These are phyloP conservation scores for Notarius quadriscutis DNA, from an alignment of 2,113 vertebrate species.

Conservation along the genomic window DNA sequence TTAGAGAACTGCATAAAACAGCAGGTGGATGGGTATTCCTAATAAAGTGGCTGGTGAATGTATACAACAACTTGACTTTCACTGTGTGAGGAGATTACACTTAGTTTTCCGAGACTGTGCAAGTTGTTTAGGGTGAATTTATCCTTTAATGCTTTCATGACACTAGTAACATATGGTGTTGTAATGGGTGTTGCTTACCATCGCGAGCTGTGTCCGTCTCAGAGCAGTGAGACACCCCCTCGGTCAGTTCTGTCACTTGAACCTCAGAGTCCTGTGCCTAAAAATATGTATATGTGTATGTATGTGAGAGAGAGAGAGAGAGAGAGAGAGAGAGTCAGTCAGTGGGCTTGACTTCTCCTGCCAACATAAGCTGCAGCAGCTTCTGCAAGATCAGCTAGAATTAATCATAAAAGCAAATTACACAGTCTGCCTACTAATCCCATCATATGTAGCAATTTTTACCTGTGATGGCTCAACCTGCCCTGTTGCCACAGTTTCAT, in stretches of 20 bases:
- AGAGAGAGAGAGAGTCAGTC: background rate
- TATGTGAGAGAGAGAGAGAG: background rate
- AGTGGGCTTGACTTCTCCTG: slow-evolving; percentile 8
- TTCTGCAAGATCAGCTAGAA: background rate
- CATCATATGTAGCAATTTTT: slow-evolving; percentile 12
- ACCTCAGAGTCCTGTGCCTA: slow-evolving; percentile 55
- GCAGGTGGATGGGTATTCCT: too few species aligned
- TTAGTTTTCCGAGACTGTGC: background rate
- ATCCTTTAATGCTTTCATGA: background rate
- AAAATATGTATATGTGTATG: slow-evolving; percentile 3
- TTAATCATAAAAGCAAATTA: background rate
- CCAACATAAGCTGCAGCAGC: slow-evolving; percentile 27
- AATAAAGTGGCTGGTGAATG: too few species aligned
- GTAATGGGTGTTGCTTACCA: slow-evolving; percentile 32
- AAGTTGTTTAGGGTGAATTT: background rate
- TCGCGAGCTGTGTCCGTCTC: slow-evolving; percentile 17
- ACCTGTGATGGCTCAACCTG: slow-evolving; percentile 69
- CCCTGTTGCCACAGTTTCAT: slow-evolving; percentile 70
- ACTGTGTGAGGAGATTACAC: background rate
- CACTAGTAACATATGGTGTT: background rate
- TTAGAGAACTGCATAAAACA: too few species aligned
- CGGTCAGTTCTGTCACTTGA: slow-evolving; percentile 49
- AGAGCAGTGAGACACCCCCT: slow-evolving; percentile 43
- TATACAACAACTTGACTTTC: background rate
- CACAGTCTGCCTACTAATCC: background rate